Evolutionary conservation across 2,888 invertebrate species (phyloP), one percentile per base, ranked within the genome.

Genomic region (Idaea aversata): DNA sequence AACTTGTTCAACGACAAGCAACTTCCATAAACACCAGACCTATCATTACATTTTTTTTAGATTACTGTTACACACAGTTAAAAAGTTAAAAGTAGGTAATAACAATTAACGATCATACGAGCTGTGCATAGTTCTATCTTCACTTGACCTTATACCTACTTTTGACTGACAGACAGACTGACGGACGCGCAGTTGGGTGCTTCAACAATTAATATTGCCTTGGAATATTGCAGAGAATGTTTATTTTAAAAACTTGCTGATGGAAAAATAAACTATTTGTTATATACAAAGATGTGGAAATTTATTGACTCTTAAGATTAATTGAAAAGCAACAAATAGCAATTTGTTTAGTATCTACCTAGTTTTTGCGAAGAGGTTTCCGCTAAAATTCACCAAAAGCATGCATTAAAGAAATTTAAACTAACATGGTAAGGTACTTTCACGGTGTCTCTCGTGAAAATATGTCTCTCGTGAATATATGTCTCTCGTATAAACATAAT

Each of bases 61-160:
- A 72, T 72, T 61, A 73, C 71, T 67, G 71, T 64, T 69, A 66
- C 72, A 63, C 66, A 69, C 65, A 34, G 63, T 64, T n/a, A 57
- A 64, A 34, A 67, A 57, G 64, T 63, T 13, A 47, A 7, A 47
- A 47, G 47, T 47, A 47, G 47, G 47, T 47, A 47, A 47, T 6
- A 47, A 47, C 47, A 47, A 47, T 47, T 47, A 47, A 47, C 47
- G 47, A 47, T 47, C 47, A 47, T 47, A 10, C 47, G 47, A 47
- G 47, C 13, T 13, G 13, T 47, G 47, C 47, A 47, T 47, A 47
- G 47, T 47, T 47, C 47, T 47, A 47, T 47, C 47, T 47, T 47
- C 47, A 47, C 47, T 47, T 47, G 47, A 47, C 47, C 47, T 47
- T 47, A 47, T 47, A 47, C 47, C 47, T 47, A 47, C 47, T 47